Evolutionary conservation across 2,113 vertebrate genomes (phyloP).

Genomic region (Rhegmatorhina hoffmannsi): DNA sequence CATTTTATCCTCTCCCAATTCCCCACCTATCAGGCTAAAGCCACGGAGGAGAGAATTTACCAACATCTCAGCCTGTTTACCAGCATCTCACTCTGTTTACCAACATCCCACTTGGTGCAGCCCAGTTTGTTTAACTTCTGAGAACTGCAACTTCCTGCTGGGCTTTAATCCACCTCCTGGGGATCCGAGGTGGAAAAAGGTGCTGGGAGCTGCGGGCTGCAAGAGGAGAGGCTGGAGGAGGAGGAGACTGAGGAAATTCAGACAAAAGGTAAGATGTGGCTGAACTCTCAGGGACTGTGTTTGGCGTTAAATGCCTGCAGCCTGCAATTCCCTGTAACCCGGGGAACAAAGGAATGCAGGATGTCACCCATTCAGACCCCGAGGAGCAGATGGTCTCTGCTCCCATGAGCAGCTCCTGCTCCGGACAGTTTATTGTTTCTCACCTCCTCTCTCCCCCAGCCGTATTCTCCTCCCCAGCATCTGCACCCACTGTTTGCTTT

Average conservation of each 20-base stretch:
- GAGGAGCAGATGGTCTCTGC: constrained; percentile 20
- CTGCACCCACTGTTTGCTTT: not conserved
- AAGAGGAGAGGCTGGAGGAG: not conserved
- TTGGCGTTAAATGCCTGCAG: not conserved
- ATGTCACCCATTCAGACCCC: not conserved
- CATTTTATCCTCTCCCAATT: not conserved
- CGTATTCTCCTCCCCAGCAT: not conserved
- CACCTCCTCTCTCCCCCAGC: not conserved
- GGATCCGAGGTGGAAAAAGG: not conserved
- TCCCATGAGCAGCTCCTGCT: not conserved
- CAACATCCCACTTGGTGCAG: not conserved
- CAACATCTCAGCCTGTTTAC: not conserved
- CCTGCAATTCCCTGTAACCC: not conserved
- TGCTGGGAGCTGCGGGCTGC: not conserved
- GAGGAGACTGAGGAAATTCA: not conserved
- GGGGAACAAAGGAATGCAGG: constrained; percentile 39
- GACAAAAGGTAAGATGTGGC: not conserved
- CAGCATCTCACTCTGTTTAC: not conserved
- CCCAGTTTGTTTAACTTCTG: not conserved
- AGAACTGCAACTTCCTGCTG: not conserved
- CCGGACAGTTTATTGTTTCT: constrained; percentile 42
- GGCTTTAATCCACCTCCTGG: not conserved
- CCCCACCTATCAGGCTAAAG: not conserved
- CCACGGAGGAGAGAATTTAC: not conserved
- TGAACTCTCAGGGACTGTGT: not conserved